Percentiles rank a stretch among this genome's conserved stretches.
phyloP scores from a whole-genome alignment of 2,797 vertebrate species.

The Macropus fuliginosus region DNA sequence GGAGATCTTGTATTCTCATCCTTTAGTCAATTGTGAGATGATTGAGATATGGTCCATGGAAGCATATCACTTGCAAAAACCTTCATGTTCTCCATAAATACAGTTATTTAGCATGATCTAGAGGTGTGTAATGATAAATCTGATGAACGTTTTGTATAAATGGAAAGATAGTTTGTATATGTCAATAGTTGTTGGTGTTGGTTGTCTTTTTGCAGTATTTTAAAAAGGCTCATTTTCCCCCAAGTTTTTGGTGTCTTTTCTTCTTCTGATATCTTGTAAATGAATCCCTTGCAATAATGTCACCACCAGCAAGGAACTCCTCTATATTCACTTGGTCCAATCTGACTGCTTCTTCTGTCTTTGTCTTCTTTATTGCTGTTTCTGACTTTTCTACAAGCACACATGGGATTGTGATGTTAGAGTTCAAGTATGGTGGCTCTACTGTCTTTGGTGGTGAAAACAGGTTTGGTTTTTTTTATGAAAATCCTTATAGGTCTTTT shows the following conservation, averaged over 20 bases:
- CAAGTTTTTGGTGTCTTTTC: neutral
- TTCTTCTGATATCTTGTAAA: neutral
- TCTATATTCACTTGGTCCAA: neutral
- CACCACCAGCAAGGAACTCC: neutral
- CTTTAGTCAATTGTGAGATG: neutral
- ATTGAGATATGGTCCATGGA: neutral
- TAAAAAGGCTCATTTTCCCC: neutral
- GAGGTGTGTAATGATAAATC: neutral
- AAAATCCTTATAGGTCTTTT: neutral
- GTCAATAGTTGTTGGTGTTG: neutral
- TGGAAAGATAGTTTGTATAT: neutral
- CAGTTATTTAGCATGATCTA: neutral
- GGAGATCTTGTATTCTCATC: neutral
- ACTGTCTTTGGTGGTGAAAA: neutral
- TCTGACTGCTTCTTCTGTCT: neutral
- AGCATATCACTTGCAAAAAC: neutral
- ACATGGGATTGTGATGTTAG: neutral
- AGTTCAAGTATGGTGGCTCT: neutral
- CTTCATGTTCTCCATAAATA: neutral
- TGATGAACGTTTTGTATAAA: neutral
- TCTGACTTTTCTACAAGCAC: neutral
- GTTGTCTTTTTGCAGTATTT: neutral
- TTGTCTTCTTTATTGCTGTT: neutral
- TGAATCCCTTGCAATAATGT: neutral
- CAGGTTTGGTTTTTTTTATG: neutral